Base-by-base conservation (phyloP, 2,888 invertebrate species). In the Orchesellides sinensis region DNA sequence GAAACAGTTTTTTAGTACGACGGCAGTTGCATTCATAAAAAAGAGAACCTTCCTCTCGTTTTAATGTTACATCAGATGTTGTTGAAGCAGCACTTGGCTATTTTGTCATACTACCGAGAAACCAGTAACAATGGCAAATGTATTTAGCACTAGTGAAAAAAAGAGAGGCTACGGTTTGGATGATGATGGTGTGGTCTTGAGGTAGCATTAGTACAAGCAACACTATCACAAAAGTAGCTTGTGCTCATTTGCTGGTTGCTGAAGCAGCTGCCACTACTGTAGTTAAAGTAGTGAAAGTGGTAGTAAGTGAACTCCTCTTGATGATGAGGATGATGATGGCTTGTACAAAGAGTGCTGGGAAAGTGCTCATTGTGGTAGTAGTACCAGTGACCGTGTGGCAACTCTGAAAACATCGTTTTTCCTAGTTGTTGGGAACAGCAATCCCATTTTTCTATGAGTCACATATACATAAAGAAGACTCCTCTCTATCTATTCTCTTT, bases 371-470 rank as follows among this genome's bases (percentile, higher is more conserved):
- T 23, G 56, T 54, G 29, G 40, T n/a, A 59, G 35, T 32, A 40
- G 54, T 45, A 68, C 32, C 69, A 72, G 47, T 82, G 82, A 68
- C 82, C 65, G 75, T 61, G 74, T 80, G 74, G 59, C 68, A 81
- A 61, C 74, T 69, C 61, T 29, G 59, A 63, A 77, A 70, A 70
- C 70, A 66, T 83, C 23, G 12, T 77, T 66, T 70, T 49, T 49
- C 29, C 52, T 40, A 32, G 35, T 66, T 77, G 74, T 74, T 69
- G 23, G 25, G 54, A 82, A 82, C 63, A 82, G 65, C 65, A 75
- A 65, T 72, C 72, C 66, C 83, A 83, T 83, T 83, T 83, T 83
- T 83, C 66, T 52, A 59, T 72, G 77, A 77, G 77, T 72, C 77
- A 75, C 56, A 69, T 27, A 61, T 27, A 54, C 19, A 25, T 63